phyloP scores from a whole-genome alignment of 2,888 invertebrate genomes.

The Gastrophysa polygoni region DNA sequence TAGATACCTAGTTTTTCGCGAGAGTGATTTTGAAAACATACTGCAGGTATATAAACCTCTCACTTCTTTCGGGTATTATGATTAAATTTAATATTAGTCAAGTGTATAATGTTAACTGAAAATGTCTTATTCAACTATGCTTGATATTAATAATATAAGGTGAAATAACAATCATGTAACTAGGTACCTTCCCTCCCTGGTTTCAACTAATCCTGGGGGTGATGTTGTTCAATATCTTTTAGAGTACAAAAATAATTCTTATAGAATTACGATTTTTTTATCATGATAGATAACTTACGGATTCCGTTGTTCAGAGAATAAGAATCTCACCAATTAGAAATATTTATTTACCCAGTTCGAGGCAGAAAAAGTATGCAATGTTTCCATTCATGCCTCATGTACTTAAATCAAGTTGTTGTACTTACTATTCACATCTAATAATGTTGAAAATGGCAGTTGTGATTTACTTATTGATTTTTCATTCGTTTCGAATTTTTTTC shows the following conservation, averaged over 20 bases:
- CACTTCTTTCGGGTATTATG: conserved; percentile 42
- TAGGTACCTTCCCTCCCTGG: conserved; percentile 47
- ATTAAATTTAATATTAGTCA: conserved; percentile 44
- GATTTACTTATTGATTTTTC: too few species aligned
- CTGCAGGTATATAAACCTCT: conserved; percentile 12
- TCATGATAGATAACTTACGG: conserved; percentile 27
- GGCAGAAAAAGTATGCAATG: neutral
- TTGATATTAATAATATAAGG: conserved; percentile 39
- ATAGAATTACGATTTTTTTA: conserved; percentile 43
- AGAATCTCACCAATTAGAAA: conserved; percentile 37
- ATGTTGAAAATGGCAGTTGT: too few species aligned
- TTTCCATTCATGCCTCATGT: too few species aligned
- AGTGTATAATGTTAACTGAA: conserved; percentile 41
- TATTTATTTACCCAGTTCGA: conserved; percentile 6
- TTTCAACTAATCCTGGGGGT: conserved; percentile 41
- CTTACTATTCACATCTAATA: too few species aligned
- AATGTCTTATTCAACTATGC: conserved; percentile 48
- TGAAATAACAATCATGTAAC: conserved; percentile 57
- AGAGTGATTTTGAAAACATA: conserved; percentile 32
- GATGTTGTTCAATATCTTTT: conserved; percentile 50
- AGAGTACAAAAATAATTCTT: conserved; percentile 55
- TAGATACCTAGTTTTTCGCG: neutral
- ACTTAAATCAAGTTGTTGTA: too few species aligned
- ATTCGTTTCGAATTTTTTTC: too few species aligned
- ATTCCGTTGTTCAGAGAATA: conserved; percentile 40